These are phyloP conservation scores for Synergus umbraculus DNA, from an alignment of 2,888 invertebrate species.

Conservation along the genomic window DNA sequence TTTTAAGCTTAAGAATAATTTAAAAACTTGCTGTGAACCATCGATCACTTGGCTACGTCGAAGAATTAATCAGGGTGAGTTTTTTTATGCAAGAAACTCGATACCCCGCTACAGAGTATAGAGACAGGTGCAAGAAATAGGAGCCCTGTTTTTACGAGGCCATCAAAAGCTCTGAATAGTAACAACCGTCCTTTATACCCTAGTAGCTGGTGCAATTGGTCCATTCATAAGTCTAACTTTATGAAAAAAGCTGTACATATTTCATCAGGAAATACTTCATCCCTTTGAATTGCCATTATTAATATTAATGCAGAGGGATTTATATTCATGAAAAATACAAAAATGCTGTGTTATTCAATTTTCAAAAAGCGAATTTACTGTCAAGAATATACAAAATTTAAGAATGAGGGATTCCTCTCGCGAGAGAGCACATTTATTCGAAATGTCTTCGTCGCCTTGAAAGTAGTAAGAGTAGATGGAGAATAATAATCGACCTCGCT, in stretches of 20 bases:
- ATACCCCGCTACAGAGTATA: background rate
- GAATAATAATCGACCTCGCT: conserved; percentile 12
- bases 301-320: background rate
- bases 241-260: background rate
- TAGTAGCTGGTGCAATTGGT: background rate
- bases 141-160: background rate
- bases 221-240: background rate
- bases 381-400: background rate
- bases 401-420: background rate
- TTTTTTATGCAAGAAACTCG: background rate
- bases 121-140: background rate
- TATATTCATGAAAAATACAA: background rate
- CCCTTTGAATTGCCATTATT: background rate
- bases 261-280: background rate
- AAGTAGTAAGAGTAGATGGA: conserved; percentile 12
- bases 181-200: background rate
- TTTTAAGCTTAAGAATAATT: background rate
- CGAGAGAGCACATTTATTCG: conserved; percentile 13
- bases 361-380: background rate
- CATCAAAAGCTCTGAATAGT: background rate
- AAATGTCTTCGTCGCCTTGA: conserved; percentile 1
- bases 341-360: background rate
- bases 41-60: background rate
- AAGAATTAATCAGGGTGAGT: background rate
- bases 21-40: background rate